Percentiles rank a stretch among this genome's conserved stretches.
These are phyloP conservation scores for Atlantisia rogersi DNA, from an alignment of 2,113 vertebrate species.

Conservation along the genomic window DNA sequence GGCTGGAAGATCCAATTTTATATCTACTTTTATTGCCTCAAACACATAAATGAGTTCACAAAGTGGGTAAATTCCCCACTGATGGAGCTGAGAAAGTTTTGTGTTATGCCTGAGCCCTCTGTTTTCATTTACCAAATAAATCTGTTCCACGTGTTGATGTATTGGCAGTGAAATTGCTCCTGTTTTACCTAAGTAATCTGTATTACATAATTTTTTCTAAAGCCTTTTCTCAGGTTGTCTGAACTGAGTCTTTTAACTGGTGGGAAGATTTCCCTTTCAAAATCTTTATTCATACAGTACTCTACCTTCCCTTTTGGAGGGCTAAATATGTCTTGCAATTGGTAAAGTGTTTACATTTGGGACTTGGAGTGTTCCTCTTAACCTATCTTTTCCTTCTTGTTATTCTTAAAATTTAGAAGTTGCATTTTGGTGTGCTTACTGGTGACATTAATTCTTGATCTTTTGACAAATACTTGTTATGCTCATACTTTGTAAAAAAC, in stretches of 20 bases:
- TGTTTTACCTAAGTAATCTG: not conserved
- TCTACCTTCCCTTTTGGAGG: not conserved
- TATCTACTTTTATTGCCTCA: not conserved
- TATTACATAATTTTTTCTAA: not conserved
- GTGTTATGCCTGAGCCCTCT: not conserved
- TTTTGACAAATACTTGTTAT: not conserved
- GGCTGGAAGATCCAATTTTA: not conserved
- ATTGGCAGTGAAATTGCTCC: not conserved
- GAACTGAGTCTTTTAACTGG: not conserved
- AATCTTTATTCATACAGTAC: not conserved
- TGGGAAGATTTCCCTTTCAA: not conserved
- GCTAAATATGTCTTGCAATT: not conserved
- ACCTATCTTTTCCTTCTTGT: not conserved
- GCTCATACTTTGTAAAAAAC: not conserved
- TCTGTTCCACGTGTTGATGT: not conserved
- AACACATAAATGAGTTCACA: not conserved
- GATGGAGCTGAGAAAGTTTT: not conserved
- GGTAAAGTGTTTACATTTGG: not conserved
- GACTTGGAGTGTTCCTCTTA: not conserved
- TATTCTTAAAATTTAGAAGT: not conserved
- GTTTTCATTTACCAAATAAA: not conserved
- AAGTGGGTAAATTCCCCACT: not conserved
- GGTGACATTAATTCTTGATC: not conserved
- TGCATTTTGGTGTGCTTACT: not conserved
- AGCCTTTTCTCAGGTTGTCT: not conserved